phyloP scores from a whole-genome alignment of 2,797 vertebrate species.

The Decapterus maruadsi region DNA sequence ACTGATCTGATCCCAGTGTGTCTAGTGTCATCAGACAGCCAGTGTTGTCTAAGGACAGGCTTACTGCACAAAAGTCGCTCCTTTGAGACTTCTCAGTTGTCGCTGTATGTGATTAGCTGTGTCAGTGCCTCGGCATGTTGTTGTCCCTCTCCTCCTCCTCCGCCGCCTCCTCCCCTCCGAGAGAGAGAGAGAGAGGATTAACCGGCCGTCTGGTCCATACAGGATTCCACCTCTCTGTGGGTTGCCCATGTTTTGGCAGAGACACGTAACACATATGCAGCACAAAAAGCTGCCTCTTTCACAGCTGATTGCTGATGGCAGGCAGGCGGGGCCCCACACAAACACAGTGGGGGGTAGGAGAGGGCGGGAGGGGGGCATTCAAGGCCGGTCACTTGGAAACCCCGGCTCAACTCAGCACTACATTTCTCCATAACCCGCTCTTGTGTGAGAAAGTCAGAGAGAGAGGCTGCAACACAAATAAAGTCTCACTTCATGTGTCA shows the following conservation, averaged over 20 bases:
- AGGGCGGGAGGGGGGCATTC: slow-evolving; percentile 26
- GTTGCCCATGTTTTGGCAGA: slow-evolving; percentile 49
- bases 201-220: slow-evolving; percentile 63
- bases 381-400: slow-evolving; percentile 59
- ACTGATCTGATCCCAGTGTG: not conserved
- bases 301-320: slow-evolving; percentile 62
- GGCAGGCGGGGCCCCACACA: slow-evolving; percentile 25
- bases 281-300: slow-evolving; percentile 54
- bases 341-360: slow-evolving; percentile 10
- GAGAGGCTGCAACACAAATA: slow-evolving; percentile 5
- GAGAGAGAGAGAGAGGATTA: slow-evolving; percentile 74
- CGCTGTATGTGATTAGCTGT: slow-evolving; percentile 66
- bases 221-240: slow-evolving; percentile 59
- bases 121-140: slow-evolving; percentile 57
- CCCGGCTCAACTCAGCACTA: slow-evolving; percentile 32
- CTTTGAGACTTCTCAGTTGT: slow-evolving; percentile 45
- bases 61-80: slow-evolving; percentile 36
- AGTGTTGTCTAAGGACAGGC: slow-evolving; percentile 31
- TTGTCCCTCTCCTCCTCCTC: slow-evolving; percentile 53
- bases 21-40: slow-evolving; percentile 17
- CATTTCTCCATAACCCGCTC: slow-evolving; percentile 25
- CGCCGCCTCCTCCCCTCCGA: not conserved
- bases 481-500: slow-evolving; percentile 25
- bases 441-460: slow-evolving; percentile 28
- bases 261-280: slow-evolving; percentile 2